Conservation (phyloP, 1,140 invertebrate genomes). For the Cydia pomonella region DNA sequence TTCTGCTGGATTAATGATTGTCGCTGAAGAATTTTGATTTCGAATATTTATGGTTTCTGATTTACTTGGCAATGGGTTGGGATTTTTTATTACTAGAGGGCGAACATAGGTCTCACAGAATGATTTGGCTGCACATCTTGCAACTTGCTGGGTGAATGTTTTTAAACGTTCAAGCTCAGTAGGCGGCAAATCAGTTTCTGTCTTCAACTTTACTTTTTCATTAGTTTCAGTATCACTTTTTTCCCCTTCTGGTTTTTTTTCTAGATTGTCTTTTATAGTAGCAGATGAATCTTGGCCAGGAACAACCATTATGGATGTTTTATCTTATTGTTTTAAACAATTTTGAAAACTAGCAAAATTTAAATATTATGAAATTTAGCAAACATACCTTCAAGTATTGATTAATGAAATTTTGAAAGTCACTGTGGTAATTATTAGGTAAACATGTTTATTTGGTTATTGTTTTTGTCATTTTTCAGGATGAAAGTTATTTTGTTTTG, state of each 20-base stretch:
- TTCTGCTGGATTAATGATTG: background rate
- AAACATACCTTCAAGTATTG: too few species aligned
- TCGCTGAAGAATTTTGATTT: background rate
- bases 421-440: background rate
- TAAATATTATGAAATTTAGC: too few species aligned
- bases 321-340: too few species aligned
- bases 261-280: background rate
- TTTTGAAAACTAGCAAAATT: too few species aligned
- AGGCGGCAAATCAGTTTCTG: background rate
- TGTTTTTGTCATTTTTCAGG: background rate
- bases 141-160: background rate
- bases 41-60: background rate
- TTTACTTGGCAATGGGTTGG: background rate
- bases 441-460: background rate
- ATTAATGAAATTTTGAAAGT: background rate
- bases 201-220: background rate
- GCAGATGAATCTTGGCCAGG: background rate
- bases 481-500: background rate
- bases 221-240: background rate
- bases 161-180: background rate
- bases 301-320: background rate
- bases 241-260: background rate
- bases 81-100: background rate
- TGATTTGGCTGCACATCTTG: conserved; percentile 4
- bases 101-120: background rate